Evolutionary conservation across 2,888 invertebrate genomes (phyloP).

Genomic region (Therioaphis trifolii): DNA sequence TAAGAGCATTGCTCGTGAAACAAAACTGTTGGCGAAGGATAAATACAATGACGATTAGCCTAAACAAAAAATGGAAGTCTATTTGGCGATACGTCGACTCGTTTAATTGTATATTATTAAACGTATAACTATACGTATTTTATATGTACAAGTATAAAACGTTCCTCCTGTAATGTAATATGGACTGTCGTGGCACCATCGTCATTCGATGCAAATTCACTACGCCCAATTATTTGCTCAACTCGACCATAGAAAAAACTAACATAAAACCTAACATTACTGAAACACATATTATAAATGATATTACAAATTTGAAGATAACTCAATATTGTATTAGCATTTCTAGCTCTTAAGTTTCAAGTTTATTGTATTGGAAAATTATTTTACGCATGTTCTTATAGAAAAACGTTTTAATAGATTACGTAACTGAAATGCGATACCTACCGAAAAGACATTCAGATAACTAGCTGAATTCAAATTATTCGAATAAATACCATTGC

Average conservation of each 20-base stretch:
- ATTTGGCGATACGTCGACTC: background rate
- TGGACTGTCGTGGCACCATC: conserved; percentile 33
- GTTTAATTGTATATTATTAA: background rate
- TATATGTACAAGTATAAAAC: background rate
- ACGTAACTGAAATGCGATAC: no score
- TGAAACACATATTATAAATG: no score
- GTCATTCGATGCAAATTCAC: conserved; percentile 31
- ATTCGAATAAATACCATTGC: no score
- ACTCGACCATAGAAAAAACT: conserved; percentile 12
- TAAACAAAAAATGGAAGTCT: conserved; percentile 1
- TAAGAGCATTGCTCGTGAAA: conserved; percentile 60
- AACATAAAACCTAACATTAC: no score
- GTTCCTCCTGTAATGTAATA: background rate
- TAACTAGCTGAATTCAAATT: no score
- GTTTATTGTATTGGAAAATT: no score
- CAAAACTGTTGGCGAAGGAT: conserved; percentile 43
- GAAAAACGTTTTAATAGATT: no score
- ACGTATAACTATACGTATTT: background rate
- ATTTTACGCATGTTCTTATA: no score
- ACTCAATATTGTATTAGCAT: no score
- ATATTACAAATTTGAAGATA: no score
- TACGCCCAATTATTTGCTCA: conserved; percentile 38
- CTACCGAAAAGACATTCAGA: no score
- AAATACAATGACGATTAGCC: conserved; percentile 30
- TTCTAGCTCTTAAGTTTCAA: no score